These are phyloP conservation scores for Drosophila quadrilineata DNA, from an alignment of 1,140 invertebrate species.

Conservation along the genomic window DNA sequence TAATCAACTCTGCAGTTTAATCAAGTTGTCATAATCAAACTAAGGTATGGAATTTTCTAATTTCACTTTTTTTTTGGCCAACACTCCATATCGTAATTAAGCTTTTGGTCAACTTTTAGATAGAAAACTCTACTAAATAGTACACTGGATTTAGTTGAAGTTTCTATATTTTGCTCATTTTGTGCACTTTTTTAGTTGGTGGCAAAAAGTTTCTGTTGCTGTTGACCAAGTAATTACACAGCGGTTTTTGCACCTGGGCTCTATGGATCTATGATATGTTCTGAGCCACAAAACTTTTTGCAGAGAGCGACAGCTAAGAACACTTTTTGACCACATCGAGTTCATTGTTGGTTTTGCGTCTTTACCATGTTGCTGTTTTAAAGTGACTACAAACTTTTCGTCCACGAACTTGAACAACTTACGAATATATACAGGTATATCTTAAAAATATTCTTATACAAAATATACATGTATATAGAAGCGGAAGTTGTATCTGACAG, in stretches of 20 bases:
- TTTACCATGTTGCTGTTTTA: conserved; percentile 30
- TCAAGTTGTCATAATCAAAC: no score
- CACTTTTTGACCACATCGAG: conserved; percentile 26
- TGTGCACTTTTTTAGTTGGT: neutral
- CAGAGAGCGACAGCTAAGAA: conserved; percentile 41
- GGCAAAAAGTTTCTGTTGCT: conserved; percentile 5
- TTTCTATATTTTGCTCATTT: neutral
- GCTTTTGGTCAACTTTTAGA: conserved; percentile 3
- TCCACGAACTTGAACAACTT: conserved; percentile 21
- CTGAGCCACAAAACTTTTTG: conserved; percentile 42
- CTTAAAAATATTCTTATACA: no score
- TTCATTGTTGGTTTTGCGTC: conserved; percentile 31
- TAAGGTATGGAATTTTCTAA: no score
- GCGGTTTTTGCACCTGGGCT: conserved; percentile 55
- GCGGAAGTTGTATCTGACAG: conserved; percentile 2
- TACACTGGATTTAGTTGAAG: neutral
- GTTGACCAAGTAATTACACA: conserved; percentile 56
- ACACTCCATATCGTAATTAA: no score
- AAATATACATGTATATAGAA: neutral
- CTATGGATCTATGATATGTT: conserved; percentile 29
- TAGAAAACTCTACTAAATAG: conserved; percentile 15
- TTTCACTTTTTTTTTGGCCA: no score
- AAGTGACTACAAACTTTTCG: conserved; percentile 32
- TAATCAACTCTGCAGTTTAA: no score
- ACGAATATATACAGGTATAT: conserved; percentile 20